Evolutionary conservation across 2,888 invertebrate genomes (phyloP), one percentile per base, ranked within the genome.

Genomic region (Drosophila lacicola): DNA sequence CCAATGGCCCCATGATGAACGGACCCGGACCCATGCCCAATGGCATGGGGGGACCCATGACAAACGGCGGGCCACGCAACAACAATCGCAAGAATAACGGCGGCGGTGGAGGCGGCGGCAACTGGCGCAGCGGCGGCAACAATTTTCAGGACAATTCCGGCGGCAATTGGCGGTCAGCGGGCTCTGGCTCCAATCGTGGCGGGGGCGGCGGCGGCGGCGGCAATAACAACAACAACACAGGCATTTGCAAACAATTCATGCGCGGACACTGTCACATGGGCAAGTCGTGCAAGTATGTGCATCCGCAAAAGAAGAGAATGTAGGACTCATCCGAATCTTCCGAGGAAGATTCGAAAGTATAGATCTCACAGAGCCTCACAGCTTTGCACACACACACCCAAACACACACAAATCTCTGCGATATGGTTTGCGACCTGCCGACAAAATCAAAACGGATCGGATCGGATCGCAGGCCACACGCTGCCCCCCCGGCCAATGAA

Each of bases 181-280:
- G 92, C 82, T 93, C 94, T 91, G 89, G 93, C 65, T 77, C 80
- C 60, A 87, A 88, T 68, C 88, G 86, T 49, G 91, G 92, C 14
- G 87, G 90, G 9, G 90, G 90, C 11, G 88, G 89, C n/a, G 84
- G 88, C 42, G 17, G 17, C 17, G 17, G 17, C 17, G n/a, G n/a
- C n/a, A 62, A 61, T 54, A 81, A 60, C 25, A 89, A 89, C 46
- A 92, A 93, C 49, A 71, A 74, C 44, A 88, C 79, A 86, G 92
- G 94, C 51, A 93, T 95, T 13, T 97, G 97, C 90, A 95, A 96
- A 90, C 96, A 96, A 91, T 96, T 96, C 88, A 95, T 96, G 90
- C 95, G 95, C 82, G 97, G 97, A 1, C 96, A 95, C 70, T 98
- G 98, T 93, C 94, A 96, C 54, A 95, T 96, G 90, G 96, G 96